Base-by-base conservation (phyloP, 2,113 vertebrate species). In the Eidolon helvum region DNA sequence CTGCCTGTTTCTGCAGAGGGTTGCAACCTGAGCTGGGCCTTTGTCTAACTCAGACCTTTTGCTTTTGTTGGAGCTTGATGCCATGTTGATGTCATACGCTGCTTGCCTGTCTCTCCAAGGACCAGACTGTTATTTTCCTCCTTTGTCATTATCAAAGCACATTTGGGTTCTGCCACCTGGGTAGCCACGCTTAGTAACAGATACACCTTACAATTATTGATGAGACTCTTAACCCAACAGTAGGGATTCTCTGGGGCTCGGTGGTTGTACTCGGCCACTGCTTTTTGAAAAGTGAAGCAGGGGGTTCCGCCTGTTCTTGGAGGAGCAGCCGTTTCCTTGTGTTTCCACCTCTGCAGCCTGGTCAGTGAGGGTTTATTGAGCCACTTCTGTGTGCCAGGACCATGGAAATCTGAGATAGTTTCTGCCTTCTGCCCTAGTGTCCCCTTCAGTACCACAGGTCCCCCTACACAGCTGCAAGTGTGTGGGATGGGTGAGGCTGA, bases 111-210 rank as follows among this genome's bases (percentile, higher is more conserved):
- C 74, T 93, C 96, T 94, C 94, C 21, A 30, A 85, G 97, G 95
- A 91, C 68, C 45, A 38, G 4, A 43, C 21, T 84, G 68, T 97
- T 97, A 61, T 93, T 97, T 97, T 91, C 83, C 87, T 94, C 71
- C 63, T 90, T 96, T 88, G 96, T 97, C 95, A 75, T 95, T 88
- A 97, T 94, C 72, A 91, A 63, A 97, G 86, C 86, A 66, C 95
- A 65, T 61, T 97, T 93, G 86, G 43, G n/a, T 87, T 18, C 82
- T 87, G 78, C 93, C 93, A 91, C 86, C 88, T 94, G 96, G 40
- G 93, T 93, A 95, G 65, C 83, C 72, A 87, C 89, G 79, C 75
- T 97, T 92, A 87, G 82, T 93, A 96, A 87, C 82, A 91, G 72
- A 77, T 72, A 87, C 15, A 91, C 55, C 80, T 95, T 68, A 72